Evolutionary conservation across 2,888 invertebrate species (phyloP), one percentile per base, ranked within the genome.

Genomic region (Euproctis similis): DNA sequence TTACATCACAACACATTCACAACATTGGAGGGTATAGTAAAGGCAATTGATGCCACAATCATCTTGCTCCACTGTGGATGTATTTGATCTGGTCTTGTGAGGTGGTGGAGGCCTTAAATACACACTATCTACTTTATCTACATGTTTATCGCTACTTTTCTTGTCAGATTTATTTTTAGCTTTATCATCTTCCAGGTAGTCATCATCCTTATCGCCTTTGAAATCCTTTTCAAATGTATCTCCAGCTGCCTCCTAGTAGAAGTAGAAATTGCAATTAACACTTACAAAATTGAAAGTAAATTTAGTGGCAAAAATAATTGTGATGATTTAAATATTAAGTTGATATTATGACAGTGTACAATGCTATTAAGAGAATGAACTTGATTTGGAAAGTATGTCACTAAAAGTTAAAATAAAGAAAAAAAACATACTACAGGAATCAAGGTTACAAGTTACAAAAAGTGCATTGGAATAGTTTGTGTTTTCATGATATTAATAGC

Each of bases 11-110:
- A 86, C 81, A 66, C 90, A 90, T 49, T 89, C 88, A 68, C 89
- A 89, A 53, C 89, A 89, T 56, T 88, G 87, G 48, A 89, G 71
- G 1, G 87, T 85, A 46, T 87, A 87, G 50, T 88, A 89, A 9
- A 89, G 70, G 50, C 90, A 90, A 53, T 87, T 86, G 8, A 89
- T 81, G 30, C 86, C 80, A 47, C 89, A 89, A 26, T 78, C 80
- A 38, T 88, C 87, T 9, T 88, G 87, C 34, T 87, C 85, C 2
- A 66, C 61, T 1, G 59, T 57, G 27, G 78, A 59, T 0, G 58
- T 41, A 5, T 47, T 47, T 0, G 74, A 66, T 2, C 59, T 51
- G 2, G 62, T 42, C 31, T 78, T 76, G 17, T 68, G 63, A 1
- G 61, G 39, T 1, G 72, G 64, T 1, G 62, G 62, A 8, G 67